These are phyloP conservation scores for Tolmerus cingulatus DNA, from an alignment of 2,888 invertebrate genomes.

Conservation along the genomic window DNA sequence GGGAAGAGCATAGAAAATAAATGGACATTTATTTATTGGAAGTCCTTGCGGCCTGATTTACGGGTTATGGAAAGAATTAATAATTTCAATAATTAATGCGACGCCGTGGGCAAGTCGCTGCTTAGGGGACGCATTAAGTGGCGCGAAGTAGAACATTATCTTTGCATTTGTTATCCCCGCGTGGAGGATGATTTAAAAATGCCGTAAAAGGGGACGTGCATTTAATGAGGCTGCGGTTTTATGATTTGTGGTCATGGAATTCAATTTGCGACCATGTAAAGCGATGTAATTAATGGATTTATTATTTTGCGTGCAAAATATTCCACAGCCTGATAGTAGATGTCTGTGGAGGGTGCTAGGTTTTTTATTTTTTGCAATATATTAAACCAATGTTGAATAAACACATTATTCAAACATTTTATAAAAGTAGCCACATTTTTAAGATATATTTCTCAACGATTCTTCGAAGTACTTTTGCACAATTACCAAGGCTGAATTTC, in stretches of 20 bases:
- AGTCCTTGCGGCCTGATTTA: neutral
- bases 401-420: too few species aligned
- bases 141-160: neutral
- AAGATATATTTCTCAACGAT: neutral
- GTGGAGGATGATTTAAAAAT: neutral
- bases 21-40: constrained; percentile 9
- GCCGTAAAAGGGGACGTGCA: neutral
- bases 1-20: neutral
- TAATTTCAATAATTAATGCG: neutral
- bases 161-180: neutral
- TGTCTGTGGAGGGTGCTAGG: neutral
- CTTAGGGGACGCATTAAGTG: neutral
- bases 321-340: neutral
- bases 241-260: neutral
- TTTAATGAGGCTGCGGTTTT: neutral
- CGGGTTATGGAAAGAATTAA: neutral
- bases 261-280: neutral
- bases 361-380: neutral
- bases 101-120: neutral
- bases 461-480: neutral
- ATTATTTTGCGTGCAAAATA: neutral
- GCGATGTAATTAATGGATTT: neutral
- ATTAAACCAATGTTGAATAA: too few species aligned
- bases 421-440: neutral
- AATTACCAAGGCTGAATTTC: too few species aligned